Evolutionary conservation across 1,140 invertebrate genomes (phyloP).

Genomic region (Aradophagus sp.): DNA sequence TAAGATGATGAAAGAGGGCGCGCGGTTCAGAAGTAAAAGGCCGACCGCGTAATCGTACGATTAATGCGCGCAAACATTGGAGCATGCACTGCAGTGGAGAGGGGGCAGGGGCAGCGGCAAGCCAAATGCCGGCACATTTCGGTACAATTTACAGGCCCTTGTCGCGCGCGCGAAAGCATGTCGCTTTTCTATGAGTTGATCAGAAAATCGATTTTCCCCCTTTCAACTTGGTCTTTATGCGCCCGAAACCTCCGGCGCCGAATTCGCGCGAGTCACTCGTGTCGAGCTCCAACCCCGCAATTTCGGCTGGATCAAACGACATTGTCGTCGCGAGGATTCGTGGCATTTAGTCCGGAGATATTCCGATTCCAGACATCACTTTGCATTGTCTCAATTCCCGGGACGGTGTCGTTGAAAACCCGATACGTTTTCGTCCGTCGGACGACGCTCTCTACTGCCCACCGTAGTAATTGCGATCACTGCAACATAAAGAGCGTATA

Average conservation of each 20-base stretch:
- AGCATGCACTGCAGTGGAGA: too few relatives aligned
- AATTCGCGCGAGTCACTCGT: slow-evolving; percentile 35
- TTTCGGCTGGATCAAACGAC: slow-evolving; percentile 41
- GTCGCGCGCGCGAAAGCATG: too few relatives aligned
- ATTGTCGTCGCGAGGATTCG: slow-evolving; percentile 37
- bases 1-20: slow-evolving; percentile 2
- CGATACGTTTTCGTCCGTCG: slow-evolving; percentile 2
- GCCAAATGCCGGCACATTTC: slow-evolving; percentile 37
- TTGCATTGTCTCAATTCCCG: slow-evolving; percentile 34
- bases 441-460: too few relatives aligned
- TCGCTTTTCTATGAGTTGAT: slow-evolving; percentile 45
- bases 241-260: slow-evolving; percentile 37
- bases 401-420: slow-evolving; percentile 29
- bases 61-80: slow-evolving; percentile 25
- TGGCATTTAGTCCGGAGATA: slow-evolving; percentile 37
- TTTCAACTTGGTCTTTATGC: slow-evolving; percentile 39
- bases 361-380: slow-evolving; percentile 37
- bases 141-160: slow-evolving; percentile 45
- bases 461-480: too few relatives aligned
- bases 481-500: too few relatives aligned
- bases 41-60: slow-evolving; percentile 31
- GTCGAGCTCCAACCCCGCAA: slow-evolving; percentile 25
- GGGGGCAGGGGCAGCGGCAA: slow-evolving; percentile 2
- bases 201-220: slow-evolving; percentile 51
- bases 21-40: too few relatives aligned